A percentile compares a stretch with the other conserved stretches of the same genome.
Evolutionary conservation across 2,113 vertebrate species (phyloP).

Genomic region (Mesitornis unicolor): DNA sequence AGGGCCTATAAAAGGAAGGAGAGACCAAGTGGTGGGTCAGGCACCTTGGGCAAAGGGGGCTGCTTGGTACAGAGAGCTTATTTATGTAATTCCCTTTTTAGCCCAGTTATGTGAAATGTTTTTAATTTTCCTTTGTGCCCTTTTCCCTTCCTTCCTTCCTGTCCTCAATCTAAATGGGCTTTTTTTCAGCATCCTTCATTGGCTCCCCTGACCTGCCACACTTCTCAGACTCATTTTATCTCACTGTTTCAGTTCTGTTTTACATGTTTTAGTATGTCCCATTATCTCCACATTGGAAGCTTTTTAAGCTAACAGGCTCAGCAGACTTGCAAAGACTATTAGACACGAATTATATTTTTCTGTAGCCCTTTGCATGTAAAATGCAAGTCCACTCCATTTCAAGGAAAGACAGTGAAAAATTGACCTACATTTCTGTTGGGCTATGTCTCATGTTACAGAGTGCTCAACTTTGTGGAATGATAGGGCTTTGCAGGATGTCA

Average conservation of each 20-base stretch:
- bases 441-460: background rate
- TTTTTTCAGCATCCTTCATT: background rate
- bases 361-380: conserved; percentile 27
- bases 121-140: background rate
- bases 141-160: background rate
- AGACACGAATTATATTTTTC: background rate
- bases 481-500: background rate
- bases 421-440: conserved; percentile 50
- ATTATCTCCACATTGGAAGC: conserved; percentile 7
- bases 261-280: background rate
- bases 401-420: conserved; percentile 23
- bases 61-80: background rate
- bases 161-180: background rate
- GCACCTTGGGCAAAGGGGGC: background rate
- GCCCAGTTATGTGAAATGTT: background rate
- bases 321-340: background rate
- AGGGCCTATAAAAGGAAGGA: background rate
- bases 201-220: background rate
- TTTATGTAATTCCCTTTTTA: background rate
- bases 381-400: background rate
- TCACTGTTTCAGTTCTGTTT: background rate
- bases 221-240: background rate
- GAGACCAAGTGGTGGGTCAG: background rate
- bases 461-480: conserved; percentile 5
- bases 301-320: background rate